Base-by-base conservation (phyloP, 2,113 vertebrate species). In the Apeltes quadracus region DNA sequence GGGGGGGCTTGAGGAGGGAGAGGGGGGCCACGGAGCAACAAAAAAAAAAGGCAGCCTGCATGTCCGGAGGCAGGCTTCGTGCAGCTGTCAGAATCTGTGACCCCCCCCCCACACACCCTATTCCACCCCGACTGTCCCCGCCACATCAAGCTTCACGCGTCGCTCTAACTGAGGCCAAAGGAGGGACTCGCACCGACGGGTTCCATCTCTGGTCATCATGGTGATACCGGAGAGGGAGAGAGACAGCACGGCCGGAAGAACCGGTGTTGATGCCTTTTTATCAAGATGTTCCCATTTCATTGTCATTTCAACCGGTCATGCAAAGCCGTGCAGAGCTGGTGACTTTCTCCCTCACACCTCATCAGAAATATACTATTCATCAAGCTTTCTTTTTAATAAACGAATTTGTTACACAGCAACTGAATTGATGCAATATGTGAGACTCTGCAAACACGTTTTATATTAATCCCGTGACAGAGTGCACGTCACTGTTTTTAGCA, bases 31-130 rank as follows among this genome's bases (percentile, higher is more conserved):
- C 22, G 59, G 27, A 27, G n/a, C n/a, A n/a, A 56, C 23, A 12
- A 63, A 66, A 65, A 29, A 81, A 57, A 83, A 64, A 64, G 74
- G 77, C 77, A 86, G 61, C 55, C 53, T 55, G 36, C 62, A 10
- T 32, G 79, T 44, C 84, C 78, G 15, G 10, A 82, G 59, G 82
- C 66, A 11, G 61, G 61, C 72, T 76, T 62, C 2, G 20, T 76
- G 80, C 84, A 90, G 88, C 85, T 90, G 89, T 87, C 83, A 79
- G 70, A 79, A 67, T 72, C 68, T 32, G 66, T 66, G 71, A 80
- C 59, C 63, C 13, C 64, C 54, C 69, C 67, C 54, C 27, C 29
- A 2, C 29, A 2, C 29, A 29, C 29, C 29, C 29, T n/a, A 34
- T 34, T 56, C 36, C 38, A 79, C 61, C 62, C 18, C 67, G 53